Base-by-base conservation (phyloP, 2,113 vertebrate species). In the Mellivora capensis region DNA sequence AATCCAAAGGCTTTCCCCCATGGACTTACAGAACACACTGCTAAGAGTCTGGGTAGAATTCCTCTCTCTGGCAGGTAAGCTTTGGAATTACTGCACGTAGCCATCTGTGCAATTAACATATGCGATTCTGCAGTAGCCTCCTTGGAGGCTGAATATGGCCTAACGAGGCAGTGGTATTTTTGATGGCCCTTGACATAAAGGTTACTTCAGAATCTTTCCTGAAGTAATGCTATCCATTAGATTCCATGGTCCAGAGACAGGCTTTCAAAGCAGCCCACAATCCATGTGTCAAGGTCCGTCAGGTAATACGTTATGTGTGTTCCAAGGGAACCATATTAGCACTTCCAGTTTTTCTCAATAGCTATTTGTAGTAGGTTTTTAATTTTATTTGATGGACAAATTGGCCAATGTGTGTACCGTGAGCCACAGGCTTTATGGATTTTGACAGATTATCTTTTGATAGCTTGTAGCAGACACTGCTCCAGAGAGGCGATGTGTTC, bases 361-460 rank as follows among this genome's bases (percentile, higher is more conserved):
- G 37, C 61, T 39, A 31, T 62, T 87, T 67, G 7, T 27, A 80
- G 74, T 57, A 54, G 67, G 37, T 52, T 91, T 93, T 85, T 44
- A 34, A 59, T 81, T 57, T 92, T 61, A 91, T 90, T 67, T 81
- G 84, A 94, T 90, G 29, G 69, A 86, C 37, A 97, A 52, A 96
- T 87, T 90, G 69, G 37, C 18, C 87, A 80, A 42, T 37, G 42
- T 62, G 47, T 84, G 94, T 76, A 95, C 2, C 71, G 44, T 71
- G 57, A 27, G 15, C 62, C 61, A 71, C 6, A 18, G 25, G 47
- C 90, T 91, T 80, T 77, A 76, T 81, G 87, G 76, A 64, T 64
- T 47, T 83, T 92, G 93, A 93, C 79, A 80, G 87, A 97, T 83
- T 44, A 67, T 61, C 89, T 77, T 94, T 82, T 59, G 89, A 93